These are phyloP conservation scores for Agrotis clavis DNA, from an alignment of 2,888 invertebrate genomes.

Conservation along the genomic window DNA sequence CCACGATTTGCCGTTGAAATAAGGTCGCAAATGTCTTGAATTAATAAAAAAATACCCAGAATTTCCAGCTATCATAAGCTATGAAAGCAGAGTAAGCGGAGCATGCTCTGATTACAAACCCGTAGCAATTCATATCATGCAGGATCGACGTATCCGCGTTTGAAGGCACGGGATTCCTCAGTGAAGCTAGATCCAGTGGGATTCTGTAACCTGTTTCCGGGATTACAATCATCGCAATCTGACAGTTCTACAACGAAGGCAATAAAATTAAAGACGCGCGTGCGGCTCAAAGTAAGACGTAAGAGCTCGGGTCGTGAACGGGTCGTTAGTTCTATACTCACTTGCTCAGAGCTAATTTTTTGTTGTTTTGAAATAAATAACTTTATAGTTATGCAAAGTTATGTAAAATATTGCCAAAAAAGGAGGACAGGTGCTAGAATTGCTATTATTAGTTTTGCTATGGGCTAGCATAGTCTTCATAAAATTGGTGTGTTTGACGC, in stretches of 20 bases:
- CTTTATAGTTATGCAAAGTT: constrained; percentile 31
- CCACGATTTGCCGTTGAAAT: too few relatives aligned
- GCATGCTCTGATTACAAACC: too few relatives aligned
- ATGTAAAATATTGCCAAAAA: constrained; percentile 24
- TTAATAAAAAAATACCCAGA: too few relatives aligned
- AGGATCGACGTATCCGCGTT: not conserved
- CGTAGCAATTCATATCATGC: not conserved
- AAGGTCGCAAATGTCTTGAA: too few relatives aligned
- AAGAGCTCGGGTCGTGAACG: not conserved
- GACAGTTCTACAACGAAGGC: too few relatives aligned
- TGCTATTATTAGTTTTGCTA: not conserved
- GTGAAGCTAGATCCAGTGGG: not conserved
- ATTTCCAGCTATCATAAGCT: too few relatives aligned
- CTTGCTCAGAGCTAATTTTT: not conserved
- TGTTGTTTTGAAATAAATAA: constrained; percentile 36
- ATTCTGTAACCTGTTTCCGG: not conserved
- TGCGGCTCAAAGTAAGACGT: not conserved
- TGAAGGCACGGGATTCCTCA: not conserved
- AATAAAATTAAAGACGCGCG: not conserved
- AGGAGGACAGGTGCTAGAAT: not conserved
- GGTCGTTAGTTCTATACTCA: not conserved
- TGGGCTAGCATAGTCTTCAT: not conserved
- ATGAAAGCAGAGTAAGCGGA: too few relatives aligned
- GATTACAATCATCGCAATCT: not conserved
- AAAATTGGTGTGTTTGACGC: not conserved